Base-by-base conservation (phyloP, 2,113 vertebrate species). In the Tapirus terrestris region DNA sequence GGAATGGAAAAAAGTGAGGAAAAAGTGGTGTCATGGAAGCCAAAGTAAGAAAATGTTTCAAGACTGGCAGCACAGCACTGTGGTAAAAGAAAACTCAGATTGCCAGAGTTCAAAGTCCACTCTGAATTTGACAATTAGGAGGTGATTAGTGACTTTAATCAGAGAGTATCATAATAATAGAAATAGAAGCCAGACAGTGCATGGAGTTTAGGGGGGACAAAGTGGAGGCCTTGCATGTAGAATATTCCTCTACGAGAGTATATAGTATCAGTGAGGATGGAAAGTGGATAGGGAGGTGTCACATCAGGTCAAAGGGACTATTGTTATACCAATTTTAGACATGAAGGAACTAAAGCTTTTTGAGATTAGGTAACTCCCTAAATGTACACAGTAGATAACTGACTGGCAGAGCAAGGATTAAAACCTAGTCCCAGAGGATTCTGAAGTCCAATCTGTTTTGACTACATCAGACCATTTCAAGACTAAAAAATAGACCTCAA, bases 401-500 rank as follows among this genome's bases (percentile, higher is more conserved):
- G 39, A 93, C 31, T 21, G 31, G 58, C 51, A 95, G 63, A 97
- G 60, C n/a, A 93, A 94, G 65, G 65, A 89, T 31, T 93, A 80
- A 97, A 96, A 93, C 4, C 43, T 81, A 79, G 17, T 95, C 39
- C 27, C 51, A 53, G 61, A 86, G 45, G 45, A 92, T 77, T 43
- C 43, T 51, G 39, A 87, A 79, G 4, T 79, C 70, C 53, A 82
- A 63, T 87, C 43, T 92, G 10, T 73, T 95, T 92, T 96, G 48
- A 96, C n/a, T 68, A 63, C 3, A 96, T 96, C 20, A 90, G 84
- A 82, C 10, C 23, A 94, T 72, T 60, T 94, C 31, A 94, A 96
- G 75, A 68, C 58, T 75, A 95, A 89, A 73, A 94, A n/a, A 84
- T 5, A 79, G 18, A 76, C 58, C 17, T 82, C 65, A 91, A 91